Base-by-base conservation (phyloP, 35 echinoderm and acorn worm genomes). In the Stichopus chloronotus region DNA sequence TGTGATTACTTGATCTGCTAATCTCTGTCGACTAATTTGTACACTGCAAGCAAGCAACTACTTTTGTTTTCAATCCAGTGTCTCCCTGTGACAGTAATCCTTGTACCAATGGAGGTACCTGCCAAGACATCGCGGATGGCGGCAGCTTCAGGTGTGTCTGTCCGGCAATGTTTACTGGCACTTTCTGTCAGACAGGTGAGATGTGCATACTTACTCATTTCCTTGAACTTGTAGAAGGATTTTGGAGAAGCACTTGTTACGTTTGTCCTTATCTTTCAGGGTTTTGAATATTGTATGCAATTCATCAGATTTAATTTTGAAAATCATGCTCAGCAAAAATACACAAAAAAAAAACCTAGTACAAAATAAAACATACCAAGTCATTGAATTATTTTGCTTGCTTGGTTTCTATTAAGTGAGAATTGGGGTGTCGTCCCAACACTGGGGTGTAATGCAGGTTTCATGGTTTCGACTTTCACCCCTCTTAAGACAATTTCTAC, bases 71-170 rank as follows among this genome's bases (percentile, higher is more conserved):
- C 43, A 24, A 25, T 52, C 8, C 90, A 91, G 90, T 78, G 52
- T 25, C 56, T 16, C 71, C 90, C 17, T 91, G 90, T 58, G 69
- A 58, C 55, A 91, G 90, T 16, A 79, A 59, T 53, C 90, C 90
- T 16, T 91, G 90, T 20, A 55, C 25, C 16, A 91, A 91, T 91
- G 90, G 90, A 20, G 90, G 90, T 9, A 79, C 76, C 21, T 91
- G 90, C 79, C 19, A 25, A 13, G 55, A 91, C n/a, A 43, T 76
- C 13, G 72, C 12, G 5, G 76, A 91, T 79, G 90, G 90, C 8
- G 60, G 25, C 60, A 25, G 22, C 30, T 91, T 91, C 72, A 78
- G 52, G 13, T 91, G 90, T 79, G 25, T 56, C 72, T 91, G 90
- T 52, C 90, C 74, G 24, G 71, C 72, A 19, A 77, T 77, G 76